These are phyloP conservation scores for Alfaro cultratus DNA, from an alignment of 2,797 vertebrate genomes.

Conservation along the genomic window DNA sequence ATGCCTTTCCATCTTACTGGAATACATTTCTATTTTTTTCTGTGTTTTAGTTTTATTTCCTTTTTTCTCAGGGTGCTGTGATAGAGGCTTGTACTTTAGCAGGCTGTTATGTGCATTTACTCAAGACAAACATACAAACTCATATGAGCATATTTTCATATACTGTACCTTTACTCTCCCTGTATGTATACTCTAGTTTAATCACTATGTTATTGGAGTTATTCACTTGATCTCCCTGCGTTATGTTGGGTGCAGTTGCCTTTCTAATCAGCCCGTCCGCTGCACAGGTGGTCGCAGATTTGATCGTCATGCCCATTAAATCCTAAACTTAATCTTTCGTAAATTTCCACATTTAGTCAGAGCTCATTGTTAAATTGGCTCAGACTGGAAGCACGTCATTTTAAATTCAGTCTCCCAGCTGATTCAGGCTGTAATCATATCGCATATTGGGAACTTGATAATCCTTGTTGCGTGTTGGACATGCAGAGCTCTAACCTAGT, in stretches of 20 bases:
- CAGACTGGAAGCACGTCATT: conserved; percentile 69
- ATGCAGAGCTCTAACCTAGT: conserved; percentile 23
- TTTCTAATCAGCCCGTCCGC: conserved; percentile 77
- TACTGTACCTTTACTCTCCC: conserved; percentile 75
- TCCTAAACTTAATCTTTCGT: conserved; percentile 81
- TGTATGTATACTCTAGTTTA: conserved; percentile 78
- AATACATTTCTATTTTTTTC: conserved; percentile 81
- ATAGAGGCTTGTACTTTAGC: conserved; percentile 82
- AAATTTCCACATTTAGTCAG: conserved; percentile 79
- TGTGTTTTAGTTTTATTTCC: conserved; percentile 74
- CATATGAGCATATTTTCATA: conserved; percentile 80
- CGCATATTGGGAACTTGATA: conserved; percentile 59
- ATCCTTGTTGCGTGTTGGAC: conserved; percentile 48
- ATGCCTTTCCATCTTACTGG: conserved; percentile 87
- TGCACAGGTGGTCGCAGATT: conserved; percentile 83
- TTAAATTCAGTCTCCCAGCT: conserved; percentile 49
- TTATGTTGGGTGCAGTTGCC: conserved; percentile 78
- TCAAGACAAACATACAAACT: conserved; percentile 76
- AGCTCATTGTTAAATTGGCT: conserved; percentile 79
- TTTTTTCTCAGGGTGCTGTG: conserved; percentile 88
- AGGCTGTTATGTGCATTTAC: conserved; percentile 84
- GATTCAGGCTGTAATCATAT: conserved; percentile 66
- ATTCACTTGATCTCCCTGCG: conserved; percentile 58
- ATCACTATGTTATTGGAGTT: conserved; percentile 69
- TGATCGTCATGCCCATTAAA: conserved; percentile 82